Percentiles rank a stretch among this genome's conserved stretches.
These are phyloP conservation scores for Scomber japonicus DNA, from an alignment of 2,113 vertebrate species.

Conservation along the genomic window DNA sequence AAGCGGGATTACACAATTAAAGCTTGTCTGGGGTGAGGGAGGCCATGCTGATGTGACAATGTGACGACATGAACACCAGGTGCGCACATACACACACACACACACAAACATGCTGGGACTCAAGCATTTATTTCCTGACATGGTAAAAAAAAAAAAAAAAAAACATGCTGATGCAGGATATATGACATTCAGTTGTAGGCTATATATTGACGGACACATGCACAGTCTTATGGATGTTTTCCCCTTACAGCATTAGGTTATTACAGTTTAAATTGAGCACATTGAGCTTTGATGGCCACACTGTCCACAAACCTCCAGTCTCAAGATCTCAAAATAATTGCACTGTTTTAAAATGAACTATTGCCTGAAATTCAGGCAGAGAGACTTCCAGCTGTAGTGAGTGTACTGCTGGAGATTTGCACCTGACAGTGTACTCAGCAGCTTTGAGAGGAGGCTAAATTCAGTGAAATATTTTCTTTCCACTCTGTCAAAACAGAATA, in stretches of 20 bases:
- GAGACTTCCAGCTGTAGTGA: too few species aligned
- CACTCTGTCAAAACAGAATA: too few species aligned
- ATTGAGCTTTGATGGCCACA: neutral
- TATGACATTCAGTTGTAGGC: neutral
- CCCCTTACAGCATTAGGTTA: neutral
- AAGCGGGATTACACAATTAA: slow-evolving; percentile 77
- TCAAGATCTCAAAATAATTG: neutral
- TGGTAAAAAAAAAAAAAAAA: neutral
- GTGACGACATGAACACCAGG: slow-evolving; percentile 12
- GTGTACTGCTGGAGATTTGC: too few species aligned
- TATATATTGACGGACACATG: too few species aligned
- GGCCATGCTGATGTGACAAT: slow-evolving; percentile 14
- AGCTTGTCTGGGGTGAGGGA: slow-evolving; percentile 23
- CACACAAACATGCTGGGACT: slow-evolving; percentile 9
- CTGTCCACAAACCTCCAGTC: neutral
- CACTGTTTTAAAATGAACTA: too few species aligned
- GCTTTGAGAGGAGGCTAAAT: too few species aligned
- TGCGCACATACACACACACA: slow-evolving; percentile 26
- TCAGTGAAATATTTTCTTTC: neutral
- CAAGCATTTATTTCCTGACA: neutral
- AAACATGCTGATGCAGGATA: neutral
- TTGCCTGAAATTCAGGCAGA: neutral
- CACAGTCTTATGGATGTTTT: neutral
- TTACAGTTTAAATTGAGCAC: neutral
- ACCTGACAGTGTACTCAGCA: too few species aligned